phyloP scores from a whole-genome alignment of 2,113 vertebrate genomes.

The Corythoichthys haematopterus region DNA sequence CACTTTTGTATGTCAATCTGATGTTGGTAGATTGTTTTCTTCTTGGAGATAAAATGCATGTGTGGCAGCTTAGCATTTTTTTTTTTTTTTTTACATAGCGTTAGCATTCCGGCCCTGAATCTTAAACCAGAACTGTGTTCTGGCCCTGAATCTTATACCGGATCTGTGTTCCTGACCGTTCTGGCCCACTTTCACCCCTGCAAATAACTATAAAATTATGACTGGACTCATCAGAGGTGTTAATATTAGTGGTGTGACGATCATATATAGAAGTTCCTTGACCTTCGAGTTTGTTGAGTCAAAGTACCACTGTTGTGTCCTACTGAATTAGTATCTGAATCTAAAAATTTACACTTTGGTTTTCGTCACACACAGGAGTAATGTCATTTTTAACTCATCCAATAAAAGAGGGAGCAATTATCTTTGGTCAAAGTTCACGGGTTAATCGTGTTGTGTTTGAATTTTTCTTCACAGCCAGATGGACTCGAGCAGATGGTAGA shows the following conservation, averaged over 20 bases:
- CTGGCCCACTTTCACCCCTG: too few relatives aligned
- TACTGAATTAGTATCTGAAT: neutral
- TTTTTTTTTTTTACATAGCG: too few relatives aligned
- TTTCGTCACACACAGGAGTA: neutral
- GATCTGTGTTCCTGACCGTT: too few relatives aligned
- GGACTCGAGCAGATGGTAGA: conserved; percentile 3
- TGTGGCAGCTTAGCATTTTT: too few relatives aligned
- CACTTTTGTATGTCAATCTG: too few relatives aligned
- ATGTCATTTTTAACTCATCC: neutral
- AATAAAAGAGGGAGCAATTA: neutral
- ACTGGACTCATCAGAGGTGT: neutral
- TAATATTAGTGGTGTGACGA: neutral
- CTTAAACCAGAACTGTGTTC: too few relatives aligned
- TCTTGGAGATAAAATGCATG: too few relatives aligned
- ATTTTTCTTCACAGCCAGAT: neutral
- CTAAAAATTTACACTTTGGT: neutral
- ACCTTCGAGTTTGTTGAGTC: too few relatives aligned
- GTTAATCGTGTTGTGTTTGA: conserved; percentile 1
- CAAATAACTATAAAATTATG: neutral
- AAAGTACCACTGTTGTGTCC: too few relatives aligned
- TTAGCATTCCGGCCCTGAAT: too few relatives aligned
- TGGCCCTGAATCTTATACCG: too few relatives aligned
- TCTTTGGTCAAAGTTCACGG: neutral
- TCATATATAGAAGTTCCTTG: neutral
- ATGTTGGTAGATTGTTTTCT: too few relatives aligned